Conservation (phyloP, 2,888 invertebrate species). For the Erebia ligea region DNA sequence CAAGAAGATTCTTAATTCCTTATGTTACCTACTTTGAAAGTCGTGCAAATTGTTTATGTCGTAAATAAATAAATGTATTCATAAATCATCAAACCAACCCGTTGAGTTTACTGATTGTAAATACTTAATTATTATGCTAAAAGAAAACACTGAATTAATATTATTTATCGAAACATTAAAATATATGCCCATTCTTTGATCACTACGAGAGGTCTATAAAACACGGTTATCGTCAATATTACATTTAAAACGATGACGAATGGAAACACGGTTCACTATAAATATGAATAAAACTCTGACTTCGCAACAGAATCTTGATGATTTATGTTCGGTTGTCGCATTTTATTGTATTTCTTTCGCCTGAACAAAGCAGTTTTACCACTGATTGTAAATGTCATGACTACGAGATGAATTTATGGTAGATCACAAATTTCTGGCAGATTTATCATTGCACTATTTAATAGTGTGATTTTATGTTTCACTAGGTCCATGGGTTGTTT, state of each 20-base stretch:
- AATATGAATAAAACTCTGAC: conserved; percentile 22
- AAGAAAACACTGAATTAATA: neutral
- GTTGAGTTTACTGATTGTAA: no score
- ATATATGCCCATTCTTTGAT: neutral
- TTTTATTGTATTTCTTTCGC: conserved; percentile 23
- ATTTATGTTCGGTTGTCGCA: conserved; percentile 21
- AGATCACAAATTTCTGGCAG: conserved; percentile 25
- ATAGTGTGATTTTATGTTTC: neutral
- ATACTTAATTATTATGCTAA: no score
- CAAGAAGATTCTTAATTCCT: no score
- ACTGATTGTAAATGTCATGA: conserved; percentile 34
- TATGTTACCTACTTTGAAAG: no score
- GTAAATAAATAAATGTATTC: no score
- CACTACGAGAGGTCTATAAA: neutral
- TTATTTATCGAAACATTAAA: neutral
- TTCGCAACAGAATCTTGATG: conserved; percentile 22
- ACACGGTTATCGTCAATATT: conserved; percentile 15
- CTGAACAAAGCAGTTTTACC: conserved; percentile 26
- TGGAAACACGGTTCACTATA: conserved; percentile 14
- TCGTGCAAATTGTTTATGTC: no score
- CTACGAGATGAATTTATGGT: conserved; percentile 34
- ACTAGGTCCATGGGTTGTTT: no score
- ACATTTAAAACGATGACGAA: conserved; percentile 11
- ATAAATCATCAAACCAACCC: no score
- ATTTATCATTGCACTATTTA: conserved; percentile 22